Base-by-base conservation (phyloP, 2,888 invertebrate genomes). In the Stramonita haemastoma region DNA sequence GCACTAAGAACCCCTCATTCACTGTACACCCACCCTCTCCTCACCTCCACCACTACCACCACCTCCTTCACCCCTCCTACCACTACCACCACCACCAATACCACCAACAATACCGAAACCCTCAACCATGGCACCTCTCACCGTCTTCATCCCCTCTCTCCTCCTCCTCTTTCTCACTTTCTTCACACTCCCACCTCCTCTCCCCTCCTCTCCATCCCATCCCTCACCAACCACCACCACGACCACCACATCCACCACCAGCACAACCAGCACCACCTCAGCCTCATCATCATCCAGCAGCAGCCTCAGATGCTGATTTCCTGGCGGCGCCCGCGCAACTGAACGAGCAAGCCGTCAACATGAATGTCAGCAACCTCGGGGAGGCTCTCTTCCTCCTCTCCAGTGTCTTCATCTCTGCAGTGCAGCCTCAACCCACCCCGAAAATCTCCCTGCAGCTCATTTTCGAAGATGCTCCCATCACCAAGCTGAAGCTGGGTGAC, bases 291-390 rank as follows among this genome's bases (percentile, higher is more conserved):
- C 22, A 81, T 26, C 6, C 57, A n/a, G 13, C 29, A 2, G 57
- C 84, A 11, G 56, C 77, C 0, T 11, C 32, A 32, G 77, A 29
- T 79, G 77, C 32, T 79, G 84, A 26, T 29, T 22, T 8, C 11
- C 5, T 56, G 6, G 56, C 34, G 15, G n/a, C 87, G 19, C 87
- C 87, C 11, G 73, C 77, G n/a, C n/a, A 36, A 17, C 77, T 87
- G 32, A 32, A 79, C 36, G 87, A 87, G 29, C 87, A 73, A 26
- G 77, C 81, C 57, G 85, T 70, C 85, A 85, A 32, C 77, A 89
- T 89, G 89, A 89, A 89, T 85, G 89, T 89, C 73, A 89, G 89
- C 83, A 89, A 66, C 66, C 77, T 89, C 2, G 89, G 89, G 73
- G 89, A 77, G 85, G 89, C 89, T 2, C 46, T 89, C 2, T 89